Base-by-base conservation (phyloP, 2,888 invertebrate species). In the Hesperia comma region DNA sequence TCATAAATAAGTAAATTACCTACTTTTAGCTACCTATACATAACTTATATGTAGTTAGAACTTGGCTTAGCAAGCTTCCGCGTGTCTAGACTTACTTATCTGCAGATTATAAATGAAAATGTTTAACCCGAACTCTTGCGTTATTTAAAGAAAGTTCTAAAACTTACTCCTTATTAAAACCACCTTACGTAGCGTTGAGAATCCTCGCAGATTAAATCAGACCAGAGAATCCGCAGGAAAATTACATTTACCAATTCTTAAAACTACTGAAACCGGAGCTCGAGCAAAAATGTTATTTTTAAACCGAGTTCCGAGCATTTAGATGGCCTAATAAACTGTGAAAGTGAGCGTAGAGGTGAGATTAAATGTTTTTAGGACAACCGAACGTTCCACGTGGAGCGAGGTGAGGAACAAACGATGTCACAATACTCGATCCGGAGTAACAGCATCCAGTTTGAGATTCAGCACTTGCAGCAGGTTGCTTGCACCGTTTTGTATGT, bases 401-500 rank as follows among this genome's bases (percentile, higher is more conserved):
- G 17, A 49, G 19, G 49, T 49, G 49, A 19, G 12, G 8, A 49
- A 19, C 19, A 49, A 49, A 61, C 21, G 37, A 57, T 57, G 58
- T 61, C 61, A 46, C 49, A 37, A 61, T 46, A n/a, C n/a, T n/a
- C n/a, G n/a, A n/a, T 49, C 37, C 33, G 37, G 4, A 33, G 61
- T 17, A 61, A 61, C 49, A 61, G 49, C 61, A 33, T 43, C 67
- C 49, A 49, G 49, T 71, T 71, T 69, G 70, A 70, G 69, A 74
- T 72, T 74, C 73, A 69, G 67, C 70, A 69, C 64, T 70, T 67
- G 68, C 70, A 67, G 69, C 69, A 67, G 68, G 71, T 70, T 70
- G 70, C 68, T 70, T 70, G 71, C 68, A 61, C 56, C 75, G 72
- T 74, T 75, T 72, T 71, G 74, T 75, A 75, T 75, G 75, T 69